Percentiles rank a stretch among this genome's conserved stretches.
Evolutionary conservation across 37 sponge, comb jelly and placozoan species (phyloP).

Genomic region (Beroe forskalii): DNA sequence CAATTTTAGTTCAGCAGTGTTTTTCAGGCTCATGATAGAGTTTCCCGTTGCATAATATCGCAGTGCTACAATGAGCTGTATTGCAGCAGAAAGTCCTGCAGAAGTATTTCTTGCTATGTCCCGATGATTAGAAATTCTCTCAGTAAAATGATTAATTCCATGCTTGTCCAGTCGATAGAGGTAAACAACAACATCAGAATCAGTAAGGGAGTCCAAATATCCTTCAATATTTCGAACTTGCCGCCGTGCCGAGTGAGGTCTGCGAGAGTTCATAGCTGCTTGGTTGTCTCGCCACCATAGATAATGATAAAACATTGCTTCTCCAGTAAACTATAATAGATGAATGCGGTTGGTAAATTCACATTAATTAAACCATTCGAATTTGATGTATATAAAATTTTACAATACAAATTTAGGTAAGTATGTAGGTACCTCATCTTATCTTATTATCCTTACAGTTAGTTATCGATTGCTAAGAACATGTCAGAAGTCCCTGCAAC

Average conservation of each 20-base stretch:
- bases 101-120: not conserved
- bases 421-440: too few species aligned
- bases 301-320: not conserved
- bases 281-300: not conserved
- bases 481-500: too few species aligned
- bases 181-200: not conserved
- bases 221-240: not conserved
- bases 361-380: too few species aligned
- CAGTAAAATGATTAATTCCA: not conserved
- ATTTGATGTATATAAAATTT: too few species aligned
- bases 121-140: not conserved
- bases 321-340: not conserved
- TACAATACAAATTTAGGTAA: too few species aligned
- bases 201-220: not conserved
- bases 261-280: not conserved
- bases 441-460: too few species aligned
- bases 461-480: too few species aligned
- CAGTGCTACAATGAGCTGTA: not conserved
- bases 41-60: slow-evolving; percentile 1
- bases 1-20: not conserved
- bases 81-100: not conserved
- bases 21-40: not conserved
- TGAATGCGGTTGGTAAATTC: too few species aligned
- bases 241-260: not conserved
- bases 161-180: not conserved